These are phyloP conservation scores for Dendronephthya gigantea DNA, from an alignment of 64 coral and sea anemone species.

Conservation along the genomic window DNA sequence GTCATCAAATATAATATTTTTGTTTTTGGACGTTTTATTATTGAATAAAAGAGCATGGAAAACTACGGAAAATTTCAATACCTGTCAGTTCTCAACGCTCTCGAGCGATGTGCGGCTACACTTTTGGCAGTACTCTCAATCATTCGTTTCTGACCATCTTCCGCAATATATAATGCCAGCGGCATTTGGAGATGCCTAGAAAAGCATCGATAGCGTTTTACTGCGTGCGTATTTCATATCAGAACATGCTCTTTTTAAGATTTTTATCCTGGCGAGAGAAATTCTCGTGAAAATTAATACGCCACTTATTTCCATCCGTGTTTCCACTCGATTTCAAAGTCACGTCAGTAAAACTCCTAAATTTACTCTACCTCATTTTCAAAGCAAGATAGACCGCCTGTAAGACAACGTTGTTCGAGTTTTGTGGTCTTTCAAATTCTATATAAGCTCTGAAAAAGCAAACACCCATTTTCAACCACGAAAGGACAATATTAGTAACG, in stretches of 20 bases:
- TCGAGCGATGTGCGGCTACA: conserved; percentile 28
- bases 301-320: too few relatives aligned
- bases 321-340: too few relatives aligned
- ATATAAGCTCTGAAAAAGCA: conserved; percentile 62
- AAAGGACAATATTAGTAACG: too few relatives aligned
- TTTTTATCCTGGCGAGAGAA: too few relatives aligned
- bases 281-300: too few relatives aligned
- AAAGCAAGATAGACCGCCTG: conserved; percentile 83
- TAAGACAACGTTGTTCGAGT: conserved; percentile 9
- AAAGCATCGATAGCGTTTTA: neutral
- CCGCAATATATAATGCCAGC: conserved; percentile 26
- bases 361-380: conserved; percentile 64
- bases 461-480: neutral
- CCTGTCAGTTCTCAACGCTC: neutral
- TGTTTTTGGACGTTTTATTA: too few relatives aligned
- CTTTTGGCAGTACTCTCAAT: conserved; percentile 42
- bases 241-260: too few relatives aligned
- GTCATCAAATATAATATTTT: neutral
- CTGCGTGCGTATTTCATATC: too few relatives aligned
- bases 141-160: conserved; percentile 43
- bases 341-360: neutral
- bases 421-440: conserved; percentile 57
- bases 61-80: neutral
- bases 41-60: neutral
- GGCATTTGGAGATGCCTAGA: neutral